Evolutionary conservation across 2,797 vertebrate genomes (phyloP), one percentile per base, ranked within the genome.

Genomic region (Chrosomus eos): DNA sequence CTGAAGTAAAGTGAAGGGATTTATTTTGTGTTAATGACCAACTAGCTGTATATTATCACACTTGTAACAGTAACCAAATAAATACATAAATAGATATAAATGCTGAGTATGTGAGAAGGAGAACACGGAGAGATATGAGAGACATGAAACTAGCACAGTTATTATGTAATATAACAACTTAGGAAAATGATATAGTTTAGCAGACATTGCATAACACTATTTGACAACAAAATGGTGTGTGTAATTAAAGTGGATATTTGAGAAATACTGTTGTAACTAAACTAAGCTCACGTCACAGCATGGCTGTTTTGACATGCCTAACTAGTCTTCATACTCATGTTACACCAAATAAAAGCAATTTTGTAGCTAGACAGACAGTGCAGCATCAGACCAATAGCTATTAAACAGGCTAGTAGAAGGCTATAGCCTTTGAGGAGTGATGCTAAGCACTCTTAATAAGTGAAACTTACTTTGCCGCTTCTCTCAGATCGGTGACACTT

Each of bases 391-490:
- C 16, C 9, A 73, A 51, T 26, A n/a, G 19, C 7, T 45, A 48
- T 18, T 9, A 73, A 73, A 75, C 31, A 55, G 72, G 11, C 28
- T 14, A 36, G 8, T 48, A 10, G 16, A 72, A 53, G 28, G 10
- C 19, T 74, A 38, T 62, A 75, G 8, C 2, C 7, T 60, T 77
- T 60, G 18, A 60, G 40, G 4, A 5, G 10, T 58, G 67, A 55
- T 36, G 23, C 33, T 3, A 62, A 78, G 23, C 33, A 26, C 38
- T 68, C 19, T 5, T 19, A 36, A 53, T 18, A 77, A 23, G 19
- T 6, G 7, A 45, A 36, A 93, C 97, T 92, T 97, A 99, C 98
- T 96, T 97, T 85, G 96, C 96, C 82, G 97, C 97, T 83, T 96
- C 94, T 92, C 94, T 94, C 88, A 99, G 96, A 86, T 98, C 97